Percentiles rank a stretch among this genome's conserved stretches.
Conservation (phyloP, 2,113 vertebrate species). For the Carassius gibelio region DNA sequence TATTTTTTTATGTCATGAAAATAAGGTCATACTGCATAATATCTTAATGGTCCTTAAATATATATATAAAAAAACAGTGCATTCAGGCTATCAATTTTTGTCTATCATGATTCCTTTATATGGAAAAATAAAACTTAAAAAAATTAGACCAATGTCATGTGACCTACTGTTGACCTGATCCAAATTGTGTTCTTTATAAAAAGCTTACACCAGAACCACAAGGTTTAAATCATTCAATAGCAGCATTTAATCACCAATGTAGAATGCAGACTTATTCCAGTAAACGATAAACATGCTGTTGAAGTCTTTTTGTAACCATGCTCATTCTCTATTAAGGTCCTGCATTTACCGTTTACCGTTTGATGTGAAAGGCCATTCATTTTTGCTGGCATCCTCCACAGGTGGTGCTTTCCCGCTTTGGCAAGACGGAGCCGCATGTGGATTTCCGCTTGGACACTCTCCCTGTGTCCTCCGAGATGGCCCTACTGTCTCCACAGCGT, state of each 20-base stretch:
- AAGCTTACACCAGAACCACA: background rate
- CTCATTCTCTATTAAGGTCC: background rate
- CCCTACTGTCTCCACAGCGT: slow-evolving; percentile 70
- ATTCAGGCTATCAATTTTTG: too few species aligned
- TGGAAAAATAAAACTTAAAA: background rate
- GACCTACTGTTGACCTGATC: background rate
- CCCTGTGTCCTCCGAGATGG: slow-evolving; percentile 80
- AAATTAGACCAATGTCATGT: background rate
- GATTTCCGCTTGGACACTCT: slow-evolving; percentile 84
- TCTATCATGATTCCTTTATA: background rate
- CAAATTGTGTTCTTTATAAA: slow-evolving; percentile 12
- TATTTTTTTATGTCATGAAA: background rate
- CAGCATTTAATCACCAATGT: background rate
- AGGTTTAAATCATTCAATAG: background rate
- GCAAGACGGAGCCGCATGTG: slow-evolving; percentile 81
- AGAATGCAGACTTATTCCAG: background rate
- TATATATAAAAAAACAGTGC: too few species aligned
- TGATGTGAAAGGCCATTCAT: slow-evolving; percentile 28
- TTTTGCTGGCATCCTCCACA: slow-evolving; percentile 58
- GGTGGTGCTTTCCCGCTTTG: slow-evolving; percentile 86
- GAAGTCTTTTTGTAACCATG: background rate
- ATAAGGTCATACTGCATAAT: background rate
- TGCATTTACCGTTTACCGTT: slow-evolving; percentile 12
- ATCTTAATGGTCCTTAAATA: background rate
- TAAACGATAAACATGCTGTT: slow-evolving; percentile 20